Evolutionary conservation across 2,113 vertebrate genomes (phyloP), one percentile per base, ranked within the genome.

Genomic region (Pteronura brasiliensis): DNA sequence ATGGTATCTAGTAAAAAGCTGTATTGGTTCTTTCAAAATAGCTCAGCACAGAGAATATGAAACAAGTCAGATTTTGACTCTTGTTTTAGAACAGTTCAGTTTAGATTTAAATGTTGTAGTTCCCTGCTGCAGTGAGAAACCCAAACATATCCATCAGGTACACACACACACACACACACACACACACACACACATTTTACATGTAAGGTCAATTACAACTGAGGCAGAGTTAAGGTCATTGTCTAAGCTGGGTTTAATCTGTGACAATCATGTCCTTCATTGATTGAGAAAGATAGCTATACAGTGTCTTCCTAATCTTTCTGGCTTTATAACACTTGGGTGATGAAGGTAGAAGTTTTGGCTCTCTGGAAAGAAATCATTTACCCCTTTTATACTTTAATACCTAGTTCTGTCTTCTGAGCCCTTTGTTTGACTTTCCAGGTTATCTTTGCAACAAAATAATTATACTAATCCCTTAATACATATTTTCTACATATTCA

Each of bases 401-500:
- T 90, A 83, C 25, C 14, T 88, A 93, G 44, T 89, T 89, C 9
- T 96, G 29, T 95, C 59, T 81, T 90, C 81, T 84, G 57, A 92
- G 8, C n/a, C 90, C 21, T 57, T 93, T 93, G 20, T 57, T 93
- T 93, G 20, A 89, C 34, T 65, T 95, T 81, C 49, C 47, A 95
- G 17, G 27, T 96, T 97, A 80, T 93, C 59, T 93, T 20, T 97
- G 20, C 47, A 95, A 57, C 85, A 93, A 94, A 90, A 89, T 90
- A 95, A 96, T 88, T 93, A 86, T 72, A 85, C 21, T 67, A 81
- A 67, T 74, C 23, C 63, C 31, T 98, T 2, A 31, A 67, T 95
- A 47, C 65, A 55, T 82, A 69, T 91, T 81, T 85, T 90, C 47
- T 91, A 39, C 59, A 77, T 82, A 88, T 72, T 90, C 20, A 83